Evolutionary conservation across 2,888 invertebrate species (phyloP).

Genomic region (Fragum whitleyi): DNA sequence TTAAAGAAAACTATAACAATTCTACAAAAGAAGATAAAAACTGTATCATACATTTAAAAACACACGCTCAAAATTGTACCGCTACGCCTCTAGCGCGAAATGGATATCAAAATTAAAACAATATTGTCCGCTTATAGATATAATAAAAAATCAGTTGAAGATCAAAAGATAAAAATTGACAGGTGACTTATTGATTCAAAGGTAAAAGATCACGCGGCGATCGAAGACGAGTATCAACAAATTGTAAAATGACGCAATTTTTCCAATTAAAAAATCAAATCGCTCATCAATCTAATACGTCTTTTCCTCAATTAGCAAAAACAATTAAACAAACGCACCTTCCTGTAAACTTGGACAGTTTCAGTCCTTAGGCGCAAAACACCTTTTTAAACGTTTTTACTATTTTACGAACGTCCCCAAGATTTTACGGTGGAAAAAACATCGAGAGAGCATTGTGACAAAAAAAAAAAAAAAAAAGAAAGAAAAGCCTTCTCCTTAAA

Average conservation of each 20-base stretch:
- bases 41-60: background rate
- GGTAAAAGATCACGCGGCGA: background rate
- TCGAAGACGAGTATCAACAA: constrained; percentile 1
- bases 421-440: too few species aligned
- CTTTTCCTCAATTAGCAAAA: constrained; percentile 19
- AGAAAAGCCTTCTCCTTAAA: too few species aligned
- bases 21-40: background rate
- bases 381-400: too few species aligned
- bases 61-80: background rate
- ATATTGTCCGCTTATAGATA: background rate
- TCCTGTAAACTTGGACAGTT: constrained; percentile 7
- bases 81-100: background rate
- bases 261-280: constrained; percentile 8
- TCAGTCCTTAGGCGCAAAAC: background rate
- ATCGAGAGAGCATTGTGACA: background rate
- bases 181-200: constrained; percentile 19
- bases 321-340: constrained; percentile 1
- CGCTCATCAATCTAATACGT: constrained; percentile 15
- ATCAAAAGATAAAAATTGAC: background rate
- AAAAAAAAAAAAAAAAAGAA: background rate
- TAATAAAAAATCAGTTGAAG: background rate
- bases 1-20: background rate
- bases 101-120: background rate
- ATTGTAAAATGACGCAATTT: constrained; percentile 18
- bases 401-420: too few species aligned